Base-by-base conservation (phyloP, 2,113 vertebrate species). In the Peromyscus leucopus region DNA sequence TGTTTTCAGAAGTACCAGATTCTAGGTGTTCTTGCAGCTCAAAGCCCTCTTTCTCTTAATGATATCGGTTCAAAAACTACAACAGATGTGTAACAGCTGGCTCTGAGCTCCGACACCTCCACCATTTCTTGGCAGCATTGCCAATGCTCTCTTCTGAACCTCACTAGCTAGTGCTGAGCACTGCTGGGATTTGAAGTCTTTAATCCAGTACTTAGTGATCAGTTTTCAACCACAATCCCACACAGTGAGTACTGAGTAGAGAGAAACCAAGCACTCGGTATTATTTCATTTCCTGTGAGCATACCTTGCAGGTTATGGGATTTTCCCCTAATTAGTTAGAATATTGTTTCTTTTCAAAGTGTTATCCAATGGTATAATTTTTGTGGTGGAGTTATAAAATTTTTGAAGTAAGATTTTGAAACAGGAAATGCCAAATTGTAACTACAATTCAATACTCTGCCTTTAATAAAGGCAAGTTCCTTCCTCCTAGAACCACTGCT, bases 401-500 rank as follows among this genome's bases (percentile, higher is more conserved):
- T 55, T 96, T 94, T 71, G 92, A 95, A 97, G 88, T 10, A 55
- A 63, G 19, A 83, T 22, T 74, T 97, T 93, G 24, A 48, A 76
- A 96, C 72, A 94, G 59, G 85, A 97, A 8, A 63, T 22, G 46
- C n/a, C 85, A 95, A 95, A 86, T 55, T 61, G 71, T 75, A 86
- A 17, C 0, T 86, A 39, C 1, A 71, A 86, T 2, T 26, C 95
- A 97, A 95, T 15, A 42, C 95, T 93, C 36, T 94, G 21, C 90
- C n/a, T 97, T 96, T 97, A 92, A 92, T 22, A 74, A 97, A 89
- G 0, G 24, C 69, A 6, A 59, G 6, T 48, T 92, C 93, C 86
- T 97, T 95, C 94, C 98, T 98, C 98, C 96, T 88, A 78, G 96
- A 98, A 98, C 98, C 98, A 69, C 97, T 98, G 97, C 99, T 98